phyloP scores from a whole-genome alignment of 2,888 invertebrate species.

The Elysia crispata region DNA sequence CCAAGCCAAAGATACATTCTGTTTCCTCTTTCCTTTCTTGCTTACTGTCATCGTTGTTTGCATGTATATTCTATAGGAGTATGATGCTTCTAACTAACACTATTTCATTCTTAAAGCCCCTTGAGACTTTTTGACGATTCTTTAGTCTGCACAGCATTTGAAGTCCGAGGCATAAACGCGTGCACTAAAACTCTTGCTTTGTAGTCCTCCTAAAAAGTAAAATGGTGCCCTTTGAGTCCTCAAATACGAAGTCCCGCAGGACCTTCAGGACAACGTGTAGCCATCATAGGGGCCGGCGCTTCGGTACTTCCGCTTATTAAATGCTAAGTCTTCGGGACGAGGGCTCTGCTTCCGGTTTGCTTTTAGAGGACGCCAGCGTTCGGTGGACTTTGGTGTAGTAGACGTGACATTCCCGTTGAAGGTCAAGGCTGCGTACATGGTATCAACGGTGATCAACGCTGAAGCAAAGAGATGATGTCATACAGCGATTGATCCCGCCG shows the following conservation, averaged over 20 bases:
- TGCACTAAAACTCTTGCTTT: too few relatives aligned
- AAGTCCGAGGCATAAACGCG: too few relatives aligned
- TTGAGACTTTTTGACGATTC: background rate
- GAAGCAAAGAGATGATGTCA: constrained; percentile 75
- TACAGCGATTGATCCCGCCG: constrained; percentile 77
- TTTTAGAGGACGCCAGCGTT: constrained; percentile 69
- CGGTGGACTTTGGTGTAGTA: constrained; percentile 75
- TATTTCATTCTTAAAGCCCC: too few relatives aligned
- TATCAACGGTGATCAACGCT: constrained; percentile 73
- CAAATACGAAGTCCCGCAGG: background rate
- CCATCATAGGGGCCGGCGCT: constrained; percentile 67
- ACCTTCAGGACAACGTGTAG: constrained; percentile 45
- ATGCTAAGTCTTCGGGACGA: constrained; percentile 71
- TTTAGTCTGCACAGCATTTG: background rate
- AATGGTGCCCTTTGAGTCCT: too few relatives aligned
- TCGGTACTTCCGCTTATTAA: constrained; percentile 70
- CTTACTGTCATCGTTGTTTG: too few relatives aligned
- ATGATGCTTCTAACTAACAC: too few relatives aligned
- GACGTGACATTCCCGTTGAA: constrained; percentile 58
- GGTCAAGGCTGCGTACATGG: constrained; percentile 71
- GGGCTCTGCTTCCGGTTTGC: constrained; percentile 68
- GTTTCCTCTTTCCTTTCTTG: too few relatives aligned
- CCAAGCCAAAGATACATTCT: too few relatives aligned
- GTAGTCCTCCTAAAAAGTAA: too few relatives aligned
- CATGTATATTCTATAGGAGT: too few relatives aligned